Conservation (phyloP, 1,140 invertebrate genomes). For the Drosophila parabipectinata region DNA sequence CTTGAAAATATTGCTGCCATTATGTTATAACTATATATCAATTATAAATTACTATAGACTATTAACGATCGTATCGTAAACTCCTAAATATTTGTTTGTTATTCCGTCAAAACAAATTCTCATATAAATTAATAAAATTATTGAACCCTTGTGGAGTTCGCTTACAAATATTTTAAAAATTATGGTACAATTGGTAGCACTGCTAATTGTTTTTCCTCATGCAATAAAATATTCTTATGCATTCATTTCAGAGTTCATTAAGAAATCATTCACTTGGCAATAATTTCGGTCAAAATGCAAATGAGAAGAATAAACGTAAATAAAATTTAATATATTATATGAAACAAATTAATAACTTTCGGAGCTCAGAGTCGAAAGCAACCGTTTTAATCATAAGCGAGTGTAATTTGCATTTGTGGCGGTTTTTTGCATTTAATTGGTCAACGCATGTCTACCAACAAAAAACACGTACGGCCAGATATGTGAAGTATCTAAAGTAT, state of each 20-base stretch:
- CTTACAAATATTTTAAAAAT: slow-evolving; percentile 28
- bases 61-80: not conserved
- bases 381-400: slow-evolving; percentile 43
- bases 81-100: not conserved
- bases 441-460: slow-evolving; percentile 4
- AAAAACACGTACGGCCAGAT: slow-evolving; percentile 43
- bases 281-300: slow-evolving; percentile 47
- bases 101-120: slow-evolving; percentile 1
- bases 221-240: slow-evolving; percentile 37
- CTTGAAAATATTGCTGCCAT: not conserved
- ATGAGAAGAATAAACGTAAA: slow-evolving; percentile 15
- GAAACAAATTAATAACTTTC: slow-evolving; percentile 30
- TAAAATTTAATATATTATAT: slow-evolving; percentile 16
- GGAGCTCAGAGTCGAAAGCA: slow-evolving; percentile 31
- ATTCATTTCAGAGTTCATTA: slow-evolving; percentile 47
- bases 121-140: slow-evolving; percentile 10
- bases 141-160: slow-evolving; percentile 23
- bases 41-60: not conserved
- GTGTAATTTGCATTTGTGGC: slow-evolving; percentile 42
- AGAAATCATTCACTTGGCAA: slow-evolving; percentile 58
- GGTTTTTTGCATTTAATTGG: slow-evolving; percentile 29
- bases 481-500: slow-evolving; percentile 37
- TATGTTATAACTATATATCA: not conserved
- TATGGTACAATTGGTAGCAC: slow-evolving; percentile 38
- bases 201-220: slow-evolving; percentile 45